Conservation (phyloP, 2,888 invertebrate species). For the Anarsia innoxiella region DNA sequence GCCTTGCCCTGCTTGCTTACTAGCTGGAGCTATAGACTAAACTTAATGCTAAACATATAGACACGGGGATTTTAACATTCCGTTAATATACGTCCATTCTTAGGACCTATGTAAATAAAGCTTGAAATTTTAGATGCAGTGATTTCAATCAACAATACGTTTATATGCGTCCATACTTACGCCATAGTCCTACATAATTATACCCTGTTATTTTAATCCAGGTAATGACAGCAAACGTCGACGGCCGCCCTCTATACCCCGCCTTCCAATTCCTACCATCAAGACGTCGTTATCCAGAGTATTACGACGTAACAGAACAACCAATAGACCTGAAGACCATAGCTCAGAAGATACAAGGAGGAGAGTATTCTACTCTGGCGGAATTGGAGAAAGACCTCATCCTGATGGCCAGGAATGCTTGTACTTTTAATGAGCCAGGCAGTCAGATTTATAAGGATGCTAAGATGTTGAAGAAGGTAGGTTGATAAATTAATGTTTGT, state of each 20-base stretch:
- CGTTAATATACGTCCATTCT: no score
- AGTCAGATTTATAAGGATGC: conserved; percentile 98
- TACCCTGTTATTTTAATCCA: no score
- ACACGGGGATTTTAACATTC: no score
- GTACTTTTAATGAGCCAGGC: conserved; percentile 96
- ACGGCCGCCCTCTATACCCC: conserved; percentile 87
- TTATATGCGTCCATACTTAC: no score
- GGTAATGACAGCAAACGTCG: conserved; percentile 91
- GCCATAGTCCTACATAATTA: no score
- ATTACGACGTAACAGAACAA: conserved; percentile 93
- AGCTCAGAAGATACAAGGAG: conserved; percentile 91
- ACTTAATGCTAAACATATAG: no score
- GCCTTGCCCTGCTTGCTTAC: no score
- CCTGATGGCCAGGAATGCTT: conserved; percentile 95
- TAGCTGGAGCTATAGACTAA: no score
- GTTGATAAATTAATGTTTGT: no score
- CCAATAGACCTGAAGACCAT: conserved; percentile 97
- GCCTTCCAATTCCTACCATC: conserved; percentile 95
- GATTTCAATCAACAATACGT: no score
- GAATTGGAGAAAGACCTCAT: conserved; percentile 94
- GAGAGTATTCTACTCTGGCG: conserved; percentile 83
- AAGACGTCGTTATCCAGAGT: conserved; percentile 94
- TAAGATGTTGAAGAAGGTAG: conserved; percentile 87
- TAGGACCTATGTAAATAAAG: no score
- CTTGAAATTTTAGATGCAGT: no score